Conservation (phyloP, 1,140 invertebrate species). For the Macrostomum lignano region DNA sequence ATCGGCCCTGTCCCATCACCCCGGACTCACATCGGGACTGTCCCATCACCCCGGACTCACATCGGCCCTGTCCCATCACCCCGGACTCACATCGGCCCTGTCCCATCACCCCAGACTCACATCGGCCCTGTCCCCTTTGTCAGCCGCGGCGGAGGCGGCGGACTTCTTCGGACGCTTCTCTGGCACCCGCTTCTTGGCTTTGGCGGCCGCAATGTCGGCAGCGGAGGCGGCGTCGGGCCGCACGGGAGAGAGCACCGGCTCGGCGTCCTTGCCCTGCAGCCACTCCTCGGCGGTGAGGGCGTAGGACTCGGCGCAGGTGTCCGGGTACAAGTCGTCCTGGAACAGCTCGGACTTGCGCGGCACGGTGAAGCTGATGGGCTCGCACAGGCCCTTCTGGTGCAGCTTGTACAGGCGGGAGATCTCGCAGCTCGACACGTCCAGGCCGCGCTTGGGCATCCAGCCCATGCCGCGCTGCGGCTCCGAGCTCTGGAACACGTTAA, state of each 20-base stretch:
- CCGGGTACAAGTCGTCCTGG: constrained; percentile 91
- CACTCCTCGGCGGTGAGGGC: constrained; percentile 71
- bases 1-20: no score
- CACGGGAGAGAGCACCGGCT: constrained; percentile 44
- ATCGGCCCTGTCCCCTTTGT: no score
- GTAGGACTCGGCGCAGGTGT: constrained; percentile 62
- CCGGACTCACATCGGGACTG: no score
- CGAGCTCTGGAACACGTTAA: constrained; percentile 15
- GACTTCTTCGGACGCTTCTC: no score
- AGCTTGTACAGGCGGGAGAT: constrained; percentile 56
- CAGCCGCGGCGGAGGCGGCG: no score
- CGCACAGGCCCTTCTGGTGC: constrained; percentile 82
- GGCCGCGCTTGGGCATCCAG: constrained; percentile 24
- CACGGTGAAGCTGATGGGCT: constrained; percentile 86
- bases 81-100: no score
- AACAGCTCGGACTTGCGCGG: constrained; percentile 92
- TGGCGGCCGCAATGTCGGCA: no score
- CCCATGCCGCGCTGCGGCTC: constrained; percentile 23
- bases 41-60: no score
- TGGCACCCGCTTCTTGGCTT: no score
- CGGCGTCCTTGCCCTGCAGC: constrained; percentile 48
- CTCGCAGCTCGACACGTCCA: constrained; percentile 24
- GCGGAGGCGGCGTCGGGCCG: no score
- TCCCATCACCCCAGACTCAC: no score
- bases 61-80: no score